Conservation (phyloP, 64 coral and sea anemone genomes). For the Catalaphyllia jardinei region DNA sequence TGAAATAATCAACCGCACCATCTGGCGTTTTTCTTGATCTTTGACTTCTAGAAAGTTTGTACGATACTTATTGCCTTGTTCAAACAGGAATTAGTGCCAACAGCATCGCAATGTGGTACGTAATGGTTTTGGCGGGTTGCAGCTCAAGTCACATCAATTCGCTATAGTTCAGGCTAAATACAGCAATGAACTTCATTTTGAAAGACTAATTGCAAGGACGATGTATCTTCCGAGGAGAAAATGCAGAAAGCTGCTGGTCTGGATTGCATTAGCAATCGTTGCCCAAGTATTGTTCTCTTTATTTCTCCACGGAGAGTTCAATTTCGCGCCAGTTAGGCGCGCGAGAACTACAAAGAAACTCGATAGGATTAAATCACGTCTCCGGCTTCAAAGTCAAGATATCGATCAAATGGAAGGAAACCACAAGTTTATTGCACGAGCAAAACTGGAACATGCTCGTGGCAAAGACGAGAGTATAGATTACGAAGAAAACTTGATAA, state of each 20-base stretch:
- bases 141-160: background rate
- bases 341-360: background rate
- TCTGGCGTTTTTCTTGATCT: conserved; percentile 30
- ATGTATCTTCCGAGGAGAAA: conserved; percentile 38
- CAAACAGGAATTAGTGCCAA: conserved; percentile 6
- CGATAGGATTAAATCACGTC: background rate
- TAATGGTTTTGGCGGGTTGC: conserved; percentile 27
- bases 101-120: conserved; percentile 6
- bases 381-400: conserved; percentile 33
- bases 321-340: conserved; percentile 32
- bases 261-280: conserved; percentile 12
- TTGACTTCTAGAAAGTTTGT: conserved; percentile 34
- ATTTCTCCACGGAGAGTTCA: conserved; percentile 34
- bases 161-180: background rate
- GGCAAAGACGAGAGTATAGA: background rate
- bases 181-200: background rate
- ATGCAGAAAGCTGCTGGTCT: conserved; percentile 28
- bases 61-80: conserved; percentile 19
- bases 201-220: background rate
- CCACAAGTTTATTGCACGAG: conserved; percentile 1
- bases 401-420: conserved; percentile 1
- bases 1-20: conserved; percentile 21
- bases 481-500: background rate
- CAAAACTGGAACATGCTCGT: conserved; percentile 6
- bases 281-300: conserved; percentile 39